Percentiles rank a stretch among this genome's conserved stretches.
Evolutionary conservation across 2,888 invertebrate species (phyloP).

Genomic region (Gryllus longicercus): DNA sequence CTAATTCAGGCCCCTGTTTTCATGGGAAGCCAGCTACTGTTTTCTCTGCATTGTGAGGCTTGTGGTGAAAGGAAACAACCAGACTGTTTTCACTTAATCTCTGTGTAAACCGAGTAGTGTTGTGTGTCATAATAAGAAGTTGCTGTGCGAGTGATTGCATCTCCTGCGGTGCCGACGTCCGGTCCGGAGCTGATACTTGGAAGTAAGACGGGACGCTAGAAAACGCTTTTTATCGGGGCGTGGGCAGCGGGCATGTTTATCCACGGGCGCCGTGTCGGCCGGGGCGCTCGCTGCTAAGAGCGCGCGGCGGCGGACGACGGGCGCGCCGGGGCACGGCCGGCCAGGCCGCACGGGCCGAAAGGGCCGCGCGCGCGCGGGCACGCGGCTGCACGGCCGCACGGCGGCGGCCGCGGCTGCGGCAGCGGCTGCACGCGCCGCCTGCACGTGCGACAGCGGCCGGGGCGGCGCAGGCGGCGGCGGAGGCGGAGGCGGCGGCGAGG

Average conservation of each 20-base stretch:
- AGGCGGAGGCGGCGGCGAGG: neutral
- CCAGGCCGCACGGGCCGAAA: neutral
- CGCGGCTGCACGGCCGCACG: neutral
- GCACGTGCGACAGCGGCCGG: neutral
- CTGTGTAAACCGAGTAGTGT: slow-evolving; percentile 78
- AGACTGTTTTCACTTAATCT: slow-evolving; percentile 56
- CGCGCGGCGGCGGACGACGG: neutral
- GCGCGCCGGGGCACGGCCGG: neutral
- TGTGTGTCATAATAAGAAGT: slow-evolving; percentile 76
- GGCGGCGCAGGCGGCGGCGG: slow-evolving; percentile 1
- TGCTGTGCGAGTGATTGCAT: slow-evolving; percentile 34
- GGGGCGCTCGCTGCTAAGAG: neutral
- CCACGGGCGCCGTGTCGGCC: slow-evolving; percentile 25
- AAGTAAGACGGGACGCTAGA: neutral
- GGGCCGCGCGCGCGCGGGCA: neutral
- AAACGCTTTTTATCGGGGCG: slow-evolving; percentile 26
- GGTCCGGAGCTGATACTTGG: neutral
- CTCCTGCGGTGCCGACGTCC: neutral
- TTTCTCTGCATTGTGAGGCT: slow-evolving; percentile 41
- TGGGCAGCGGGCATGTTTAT: slow-evolving; percentile 30
- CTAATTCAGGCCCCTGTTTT: slow-evolving; percentile 54
- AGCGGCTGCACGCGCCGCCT: neutral
- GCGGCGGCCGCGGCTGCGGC: neutral
- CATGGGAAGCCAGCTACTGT: slow-evolving; percentile 45
- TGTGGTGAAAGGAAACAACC: slow-evolving; percentile 50